Evolutionary conservation across 2,888 invertebrate species (phyloP), one percentile per base, ranked within the genome.

Genomic region (Lapara coniferarum): DNA sequence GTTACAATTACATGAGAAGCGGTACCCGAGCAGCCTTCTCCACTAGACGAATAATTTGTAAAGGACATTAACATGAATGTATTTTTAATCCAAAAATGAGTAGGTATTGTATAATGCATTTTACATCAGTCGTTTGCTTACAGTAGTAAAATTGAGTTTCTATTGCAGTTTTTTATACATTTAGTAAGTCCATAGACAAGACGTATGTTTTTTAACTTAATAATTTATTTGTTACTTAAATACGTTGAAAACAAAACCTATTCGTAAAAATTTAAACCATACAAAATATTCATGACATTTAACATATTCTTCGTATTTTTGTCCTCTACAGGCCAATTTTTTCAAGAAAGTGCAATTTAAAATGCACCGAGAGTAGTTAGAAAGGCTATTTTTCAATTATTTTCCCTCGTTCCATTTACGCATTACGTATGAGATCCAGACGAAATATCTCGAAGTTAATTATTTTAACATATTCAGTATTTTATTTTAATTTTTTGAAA

Each of bases 1-100:
- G 59, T 49, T 63, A 44, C 16, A 46, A 49, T 63, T 63, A 63
- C 46, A 63, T 63, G 49, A 56, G 46, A 49, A 63, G 49, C 63
- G 49, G 63, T 7, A 19, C 19, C 16, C 46, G 13, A 63, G 46
- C 19, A 49, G 63, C 63, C 49, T 49, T 46, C 46, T 13, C 10
- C 46, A 63, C 49, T 49, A 63, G 19, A 46, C 63, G 63, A 63
- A 46, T 7, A 2, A 25, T 25, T 25, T 25, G 25, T 25, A 25
- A 25, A 25, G 25, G 25, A 25, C 2, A 25, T 25, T 25, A 25
- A 25, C 25, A 25, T 25, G 25, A 25, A 37, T 37, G 37, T 37
- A 37, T 37, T 37, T 37, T 37, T 37, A 4, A 8, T 37, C 37
- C 37, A 37, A 37, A 37, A 37, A 37, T 37, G 37, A 37, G 37